Conservation (phyloP, 2,113 vertebrate genomes). For the Proteles cristata region DNA sequence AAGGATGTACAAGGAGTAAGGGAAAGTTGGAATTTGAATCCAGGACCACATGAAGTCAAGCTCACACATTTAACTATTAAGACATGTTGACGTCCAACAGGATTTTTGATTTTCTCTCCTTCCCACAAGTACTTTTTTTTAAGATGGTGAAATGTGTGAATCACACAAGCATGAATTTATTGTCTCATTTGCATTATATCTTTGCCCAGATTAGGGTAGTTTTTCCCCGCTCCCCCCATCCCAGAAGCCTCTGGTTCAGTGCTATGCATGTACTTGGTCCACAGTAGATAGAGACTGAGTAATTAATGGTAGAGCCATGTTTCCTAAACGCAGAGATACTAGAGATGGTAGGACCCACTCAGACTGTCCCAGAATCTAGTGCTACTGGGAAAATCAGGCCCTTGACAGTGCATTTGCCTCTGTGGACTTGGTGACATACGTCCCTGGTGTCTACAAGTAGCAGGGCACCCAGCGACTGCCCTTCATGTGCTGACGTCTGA, state of each 20-base stretch:
- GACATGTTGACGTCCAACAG: background rate
- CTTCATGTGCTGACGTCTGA: slow-evolving; percentile 1
- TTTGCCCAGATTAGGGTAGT: background rate
- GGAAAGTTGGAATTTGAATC: background rate
- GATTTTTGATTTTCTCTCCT: background rate
- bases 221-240: no score
- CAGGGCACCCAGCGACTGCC: background rate
- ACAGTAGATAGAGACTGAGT: background rate
- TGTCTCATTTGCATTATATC: background rate
- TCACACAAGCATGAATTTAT: background rate
- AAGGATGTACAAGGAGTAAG: background rate
- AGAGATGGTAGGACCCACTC: background rate
- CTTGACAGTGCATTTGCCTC: background rate
- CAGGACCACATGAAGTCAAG: background rate
- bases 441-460: background rate
- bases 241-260: background rate
- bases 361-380: background rate
- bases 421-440: background rate
- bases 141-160: background rate
- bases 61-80: background rate
- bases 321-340: background rate
- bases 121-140: background rate
- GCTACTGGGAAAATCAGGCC: background rate
- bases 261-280: background rate
- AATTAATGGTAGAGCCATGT: background rate